Evolutionary conservation across 2,888 invertebrate species (phyloP), one percentile per base, ranked within the genome.

Genomic region (Meliscaeva auricollis): DNA sequence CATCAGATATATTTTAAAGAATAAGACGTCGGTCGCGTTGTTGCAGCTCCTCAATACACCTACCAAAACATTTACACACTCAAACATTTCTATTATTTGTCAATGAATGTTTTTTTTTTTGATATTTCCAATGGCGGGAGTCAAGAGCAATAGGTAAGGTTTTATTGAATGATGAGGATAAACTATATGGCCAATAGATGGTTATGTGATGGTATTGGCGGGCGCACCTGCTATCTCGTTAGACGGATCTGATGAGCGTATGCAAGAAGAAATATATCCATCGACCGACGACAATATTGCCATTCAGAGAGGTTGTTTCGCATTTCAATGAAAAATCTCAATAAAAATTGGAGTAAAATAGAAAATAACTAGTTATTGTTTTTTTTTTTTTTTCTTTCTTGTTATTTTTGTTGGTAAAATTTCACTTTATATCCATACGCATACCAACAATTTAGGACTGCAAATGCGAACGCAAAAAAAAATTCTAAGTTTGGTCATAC

Each of bases 261-360:
- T 72, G 56, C 62, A 48, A 64, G 11, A 62, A 30, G 11, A 20
- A 48, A 17, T 9, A 46, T 35, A 56, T 52, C 26, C 35, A 66
- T 72, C 17, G 26, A 58, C 15, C 13, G 38, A 58, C 13, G 58
- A 80, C 64, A 72, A 78, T 38, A 58, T 68, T 72, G 54, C 78
- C 64, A 73, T 77, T 32, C 64, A 26, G 17, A 73, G 68, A 62
- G 69, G 66, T 80, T 84, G 76, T 73, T 84, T 80, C 80, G 73
- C 80, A 79, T 79, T 73, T 85, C 48, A 77, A 81, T 68, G 60
- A 76, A 81, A 81, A 81, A 77, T 73, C 81, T 81, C 81, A 85
- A 85, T 87, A 82, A 87, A 82, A 87, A 87, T 82, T 82, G 52
- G 87, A 87, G 87, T 87, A 87, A 87, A 87, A 82, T 87, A 87